Conservation (phyloP, 2,113 vertebrate species). For the Neolamprologus toae region DNA sequence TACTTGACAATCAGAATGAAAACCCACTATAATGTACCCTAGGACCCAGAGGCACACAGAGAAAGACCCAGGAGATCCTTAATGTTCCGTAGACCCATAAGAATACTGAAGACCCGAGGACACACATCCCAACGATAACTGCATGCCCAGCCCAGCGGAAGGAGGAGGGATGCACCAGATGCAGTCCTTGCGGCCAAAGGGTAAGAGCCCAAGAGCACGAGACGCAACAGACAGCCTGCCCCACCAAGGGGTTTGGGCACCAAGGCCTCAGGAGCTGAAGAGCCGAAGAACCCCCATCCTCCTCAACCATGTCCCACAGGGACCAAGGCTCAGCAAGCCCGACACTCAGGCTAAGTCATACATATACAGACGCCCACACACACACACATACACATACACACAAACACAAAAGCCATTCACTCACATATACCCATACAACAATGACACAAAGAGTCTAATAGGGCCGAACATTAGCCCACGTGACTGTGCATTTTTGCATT, state of each 20-base stretch:
- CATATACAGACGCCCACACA: neutral
- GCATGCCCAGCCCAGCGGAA: neutral
- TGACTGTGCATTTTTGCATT: neutral
- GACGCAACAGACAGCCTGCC: neutral
- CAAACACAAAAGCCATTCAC: neutral
- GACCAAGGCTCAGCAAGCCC: neutral
- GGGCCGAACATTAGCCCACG: neutral
- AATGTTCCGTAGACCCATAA: neutral
- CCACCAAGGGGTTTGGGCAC: neutral
- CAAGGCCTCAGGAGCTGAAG: neutral
- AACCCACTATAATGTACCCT: neutral
- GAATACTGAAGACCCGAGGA: neutral
- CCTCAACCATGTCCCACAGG: neutral
- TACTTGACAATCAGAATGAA: neutral
- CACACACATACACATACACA: accelerated
- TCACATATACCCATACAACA: neutral
- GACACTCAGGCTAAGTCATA: neutral
- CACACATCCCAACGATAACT: neutral
- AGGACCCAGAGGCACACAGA: neutral
- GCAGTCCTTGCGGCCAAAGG: neutral
- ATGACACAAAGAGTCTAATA: neutral
- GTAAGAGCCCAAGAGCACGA: neutral
- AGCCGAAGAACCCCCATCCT: neutral
- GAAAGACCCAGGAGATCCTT: neutral
- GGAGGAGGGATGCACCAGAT: neutral